A percentile compares a stretch with the other conserved stretches of the same genome.
Evolutionary conservation across 2,888 invertebrate genomes (phyloP).

Genomic region (Matsumyia berberina): DNA sequence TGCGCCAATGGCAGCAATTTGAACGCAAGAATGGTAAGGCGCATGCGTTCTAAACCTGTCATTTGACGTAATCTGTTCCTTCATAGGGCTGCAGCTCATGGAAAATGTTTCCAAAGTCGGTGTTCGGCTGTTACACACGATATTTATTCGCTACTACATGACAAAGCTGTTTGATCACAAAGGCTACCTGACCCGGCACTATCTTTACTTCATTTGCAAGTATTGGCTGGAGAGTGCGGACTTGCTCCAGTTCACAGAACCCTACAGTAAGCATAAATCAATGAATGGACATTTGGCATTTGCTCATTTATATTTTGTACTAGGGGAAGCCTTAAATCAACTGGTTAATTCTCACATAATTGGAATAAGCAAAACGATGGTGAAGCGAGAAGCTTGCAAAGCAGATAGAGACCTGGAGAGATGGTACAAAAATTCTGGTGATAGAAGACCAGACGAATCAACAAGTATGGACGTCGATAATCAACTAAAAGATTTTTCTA

Average conservation of each 20-base stretch:
- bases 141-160: constrained; percentile 82
- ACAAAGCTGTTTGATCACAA: constrained; percentile 81
- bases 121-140: constrained; percentile 80
- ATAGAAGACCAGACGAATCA: constrained; percentile 16
- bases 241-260: constrained; percentile 79
- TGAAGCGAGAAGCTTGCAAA: constrained; percentile 27
- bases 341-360: constrained; percentile 80
- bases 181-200: constrained; percentile 82
- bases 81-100: constrained; percentile 79
- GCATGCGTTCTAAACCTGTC: neutral
- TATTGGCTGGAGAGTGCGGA: constrained; percentile 80
- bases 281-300: neutral
- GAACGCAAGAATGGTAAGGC: constrained; percentile 76
- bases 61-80: neutral
- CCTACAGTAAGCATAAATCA: constrained; percentile 78
- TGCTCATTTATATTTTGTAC: constrained; percentile 23
- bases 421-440: constrained; percentile 65
- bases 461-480: constrained; percentile 2
- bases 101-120: constrained; percentile 80
- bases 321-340: constrained; percentile 80
- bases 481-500: constrained; percentile 17
- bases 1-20: constrained; percentile 80
- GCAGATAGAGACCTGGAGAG: constrained; percentile 45
- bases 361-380: constrained; percentile 45
- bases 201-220: constrained; percentile 80